Conservation (phyloP, 37 sponge, comb jelly and placozoan species). For the Lycopodina hypogea region DNA sequence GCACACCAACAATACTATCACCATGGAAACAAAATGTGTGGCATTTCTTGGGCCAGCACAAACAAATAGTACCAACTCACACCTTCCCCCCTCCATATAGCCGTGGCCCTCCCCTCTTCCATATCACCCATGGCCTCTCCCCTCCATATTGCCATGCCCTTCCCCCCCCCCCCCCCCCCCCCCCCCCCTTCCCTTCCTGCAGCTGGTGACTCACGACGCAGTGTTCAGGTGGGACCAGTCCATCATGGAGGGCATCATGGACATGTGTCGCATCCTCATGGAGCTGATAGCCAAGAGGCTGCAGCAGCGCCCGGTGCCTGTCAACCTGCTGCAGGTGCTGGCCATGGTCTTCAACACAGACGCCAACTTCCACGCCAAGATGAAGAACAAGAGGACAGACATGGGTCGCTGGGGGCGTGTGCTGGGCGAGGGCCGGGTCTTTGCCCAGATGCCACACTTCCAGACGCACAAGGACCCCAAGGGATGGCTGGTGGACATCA, state of each 20-base stretch:
- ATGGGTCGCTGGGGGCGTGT: conserved; percentile 14
- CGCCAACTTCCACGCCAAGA: conserved; percentile 64
- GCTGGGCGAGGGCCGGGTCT: conserved; percentile 24
- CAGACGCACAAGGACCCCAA: conserved; percentile 69
- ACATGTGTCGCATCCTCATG: conserved; percentile 74
- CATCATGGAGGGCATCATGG: conserved; percentile 82
- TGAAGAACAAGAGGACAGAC: conserved; percentile 41
- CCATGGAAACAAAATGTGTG: too few relatives aligned
- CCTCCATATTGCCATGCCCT: too few relatives aligned
- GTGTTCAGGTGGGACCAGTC: conserved; percentile 84
- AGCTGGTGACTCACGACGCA: conserved; percentile 85
- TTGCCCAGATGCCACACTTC: conserved; percentile 56
- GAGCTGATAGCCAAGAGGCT: conserved; percentile 80
- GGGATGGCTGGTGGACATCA: conserved; percentile 81
- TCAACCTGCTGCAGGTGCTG: conserved; percentile 61
- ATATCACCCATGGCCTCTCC: too few relatives aligned
- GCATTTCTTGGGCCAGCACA: too few relatives aligned
- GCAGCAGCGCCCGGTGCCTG: conserved; percentile 60
- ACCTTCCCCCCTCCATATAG: too few relatives aligned
- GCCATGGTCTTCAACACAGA: conserved; percentile 69
- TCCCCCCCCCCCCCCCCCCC: too few relatives aligned
- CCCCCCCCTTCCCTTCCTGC: not conserved
- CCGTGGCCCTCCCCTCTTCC: too few relatives aligned
- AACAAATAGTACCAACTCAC: too few relatives aligned
- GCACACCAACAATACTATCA: too few relatives aligned